Base-by-base conservation (phyloP, 2,113 vertebrate genomes). In the Chroicocephalus ridibundus region DNA sequence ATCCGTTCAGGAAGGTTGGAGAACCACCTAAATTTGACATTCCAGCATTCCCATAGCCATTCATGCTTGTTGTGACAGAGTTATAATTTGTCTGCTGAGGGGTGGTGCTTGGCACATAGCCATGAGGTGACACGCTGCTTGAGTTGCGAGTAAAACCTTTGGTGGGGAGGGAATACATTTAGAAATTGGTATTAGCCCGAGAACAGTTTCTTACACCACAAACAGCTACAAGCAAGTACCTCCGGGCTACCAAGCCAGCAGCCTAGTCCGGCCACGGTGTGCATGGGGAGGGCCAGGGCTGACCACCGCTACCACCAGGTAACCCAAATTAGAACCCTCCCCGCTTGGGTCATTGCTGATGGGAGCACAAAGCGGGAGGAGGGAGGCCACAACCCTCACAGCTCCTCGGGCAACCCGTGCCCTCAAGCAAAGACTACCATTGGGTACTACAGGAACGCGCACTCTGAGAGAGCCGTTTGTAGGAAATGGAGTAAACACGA, bases 11-110 rank as follows among this genome's bases (percentile, higher is more conserved):
- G 98, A 99, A 99, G 86, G 99, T 99, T 66, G 99, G 99, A 77
- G 99, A 99, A 93, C 99, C 99, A 2, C 99, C 99, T 98, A 99
- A 97, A 98, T 99, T 99, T 97, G 98, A 99, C 99, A 99, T 99
- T 98, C 99, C 99, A 52, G 99, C 99, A 88, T 99, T 99, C 94
- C 98, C 96, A 55, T 99, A 99, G 95, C 99, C 99, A 38, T 99
- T 99, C 99, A 99, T 99, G 98, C 99, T 99, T 54, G 98, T 99
- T 98, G 99, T 99, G 97, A 99, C 99, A 6, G 99, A 99, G 96
- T 99, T 99, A 97, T 99, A 99, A 96, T 99, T 99, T 98, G 98
- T 98, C 98, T 99, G 99, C 98, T 99, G 99, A 15, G 99, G 99
- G 64, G 99, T 99, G 97, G 99, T 98, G 98, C 99, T 99, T 94